A percentile compares a stretch with the other conserved stretches of the same genome.
phyloP scores from a whole-genome alignment of 2,888 invertebrate species.

The Hypomecis punctinalis region DNA sequence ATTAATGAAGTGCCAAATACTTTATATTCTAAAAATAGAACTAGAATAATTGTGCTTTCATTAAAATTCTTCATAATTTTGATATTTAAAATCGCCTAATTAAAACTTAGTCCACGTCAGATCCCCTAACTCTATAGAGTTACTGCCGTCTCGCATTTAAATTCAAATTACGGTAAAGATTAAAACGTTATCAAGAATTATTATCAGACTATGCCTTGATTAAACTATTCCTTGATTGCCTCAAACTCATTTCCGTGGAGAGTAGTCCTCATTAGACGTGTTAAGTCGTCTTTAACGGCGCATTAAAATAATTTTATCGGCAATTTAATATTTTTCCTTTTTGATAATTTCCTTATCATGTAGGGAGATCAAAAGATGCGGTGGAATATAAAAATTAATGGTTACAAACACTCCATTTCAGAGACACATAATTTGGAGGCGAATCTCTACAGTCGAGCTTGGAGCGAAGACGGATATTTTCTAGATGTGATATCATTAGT shows the following conservation, averaged over 20 bases:
- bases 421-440: constrained; percentile 64
- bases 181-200: constrained; percentile 41
- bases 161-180: constrained; percentile 38
- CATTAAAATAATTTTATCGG: constrained; percentile 43
- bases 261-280: constrained; percentile 48
- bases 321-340: constrained; percentile 46
- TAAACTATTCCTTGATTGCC: constrained; percentile 38
- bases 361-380: constrained; percentile 64
- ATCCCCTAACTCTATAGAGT: constrained; percentile 11
- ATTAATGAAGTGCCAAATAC: constrained; percentile 15
- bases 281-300: constrained; percentile 44
- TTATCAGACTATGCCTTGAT: constrained; percentile 38
- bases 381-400: constrained; percentile 73
- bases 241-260: constrained; percentile 45
- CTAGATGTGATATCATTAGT: constrained; percentile 36
- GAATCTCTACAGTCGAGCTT: constrained; percentile 56
- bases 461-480: constrained; percentile 30
- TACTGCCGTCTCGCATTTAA: constrained; percentile 35
- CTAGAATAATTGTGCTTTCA: constrained; percentile 9
- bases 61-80: constrained; percentile 33
- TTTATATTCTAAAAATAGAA: background rate
- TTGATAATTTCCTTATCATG: constrained; percentile 49
- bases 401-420: constrained; percentile 73
- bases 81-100: constrained; percentile 31
- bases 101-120: constrained; percentile 20